Base-by-base conservation (phyloP, 2,797 vertebrate species). In the Lithobates sylvaticus region DNA sequence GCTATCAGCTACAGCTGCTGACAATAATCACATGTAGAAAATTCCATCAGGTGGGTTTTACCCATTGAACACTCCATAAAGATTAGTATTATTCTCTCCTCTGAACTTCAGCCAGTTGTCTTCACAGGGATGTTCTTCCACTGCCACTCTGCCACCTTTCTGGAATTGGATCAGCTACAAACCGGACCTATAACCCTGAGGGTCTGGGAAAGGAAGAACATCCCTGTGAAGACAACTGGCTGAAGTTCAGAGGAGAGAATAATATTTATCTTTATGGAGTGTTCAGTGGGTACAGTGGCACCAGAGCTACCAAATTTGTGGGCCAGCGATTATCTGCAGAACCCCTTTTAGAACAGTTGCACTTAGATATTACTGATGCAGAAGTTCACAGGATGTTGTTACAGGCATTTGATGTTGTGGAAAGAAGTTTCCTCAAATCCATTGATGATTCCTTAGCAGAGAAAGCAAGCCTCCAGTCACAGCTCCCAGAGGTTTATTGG, bases 241-340 rank as follows among this genome's bases (percentile, higher is more conserved):
- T 99, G 84, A 94, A 97, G 88, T 98, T 99, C 91, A 97, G 97
- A 90, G 95, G 96, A 1, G 97, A 99, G 44, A 96, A 98, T 61
- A 95, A 95, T 89, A 98, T 97, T 89, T 99, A 96, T 92, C 96
- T 99, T 36, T 99, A 99, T 0, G 98, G 97, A 0, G 97, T 99
- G 71, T 99, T 99, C 92, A 98, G 99, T 0, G 98, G 98, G 23
- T 99, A 97, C 0, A 97, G 99, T 4, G 97, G 98, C 88, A 96
- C 94, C 91, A 92, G 95, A 39, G 97, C 98, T 90, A 96, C 98
- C 75, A 98, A 92, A 80, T 99, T 98, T 0, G 96, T 97, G 83
- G 96, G 97, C 0, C 97, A 99, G 94, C 95, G 95, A 82, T 94
- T 99, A 77, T 97, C 98, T 0, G 98, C 98, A 0, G 98, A 99